A percentile compares a stretch with the other conserved stretches of the same genome.
Evolutionary conservation across 2,113 vertebrate genomes (phyloP).

Genomic region (Corythoichthys intestinalis): DNA sequence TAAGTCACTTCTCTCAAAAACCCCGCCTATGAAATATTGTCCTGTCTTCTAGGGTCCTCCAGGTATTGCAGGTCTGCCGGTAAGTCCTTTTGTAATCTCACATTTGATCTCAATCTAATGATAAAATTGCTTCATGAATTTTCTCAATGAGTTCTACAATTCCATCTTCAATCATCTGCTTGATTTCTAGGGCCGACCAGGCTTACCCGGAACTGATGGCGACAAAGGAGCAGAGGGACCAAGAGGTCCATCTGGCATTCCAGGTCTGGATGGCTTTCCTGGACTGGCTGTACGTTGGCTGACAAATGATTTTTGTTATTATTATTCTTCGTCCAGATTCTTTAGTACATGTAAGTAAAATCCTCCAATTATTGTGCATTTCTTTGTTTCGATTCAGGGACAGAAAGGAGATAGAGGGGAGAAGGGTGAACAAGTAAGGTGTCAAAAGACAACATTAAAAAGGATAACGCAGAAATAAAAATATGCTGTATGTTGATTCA

Average conservation of each 20-base stretch:
- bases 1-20: neutral
- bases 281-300: constrained; percentile 72
- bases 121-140: neutral
- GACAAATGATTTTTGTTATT: neutral
- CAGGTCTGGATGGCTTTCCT: constrained; percentile 76
- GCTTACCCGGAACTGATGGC: constrained; percentile 63
- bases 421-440: constrained; percentile 78
- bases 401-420: constrained; percentile 80
- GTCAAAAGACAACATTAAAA: neutral
- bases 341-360: neutral
- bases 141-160: neutral
- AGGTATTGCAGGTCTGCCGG: constrained; percentile 66
- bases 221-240: constrained; percentile 69
- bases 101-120: neutral
- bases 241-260: constrained; percentile 73
- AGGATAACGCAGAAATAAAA: neutral
- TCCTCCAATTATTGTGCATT: neutral
- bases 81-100: constrained; percentile 32
- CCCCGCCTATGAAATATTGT: constrained; percentile 2
- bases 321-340: neutral
- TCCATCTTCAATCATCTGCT: neutral
- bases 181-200: constrained; percentile 60
- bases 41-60: constrained; percentile 60
- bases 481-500: neutral
- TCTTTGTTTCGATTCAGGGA: constrained; percentile 71